Evolutionary conservation across 2,888 invertebrate species (phyloP), one percentile per base, ranked within the genome.

Genomic region (Zaprionus obscuricornis): DNA sequence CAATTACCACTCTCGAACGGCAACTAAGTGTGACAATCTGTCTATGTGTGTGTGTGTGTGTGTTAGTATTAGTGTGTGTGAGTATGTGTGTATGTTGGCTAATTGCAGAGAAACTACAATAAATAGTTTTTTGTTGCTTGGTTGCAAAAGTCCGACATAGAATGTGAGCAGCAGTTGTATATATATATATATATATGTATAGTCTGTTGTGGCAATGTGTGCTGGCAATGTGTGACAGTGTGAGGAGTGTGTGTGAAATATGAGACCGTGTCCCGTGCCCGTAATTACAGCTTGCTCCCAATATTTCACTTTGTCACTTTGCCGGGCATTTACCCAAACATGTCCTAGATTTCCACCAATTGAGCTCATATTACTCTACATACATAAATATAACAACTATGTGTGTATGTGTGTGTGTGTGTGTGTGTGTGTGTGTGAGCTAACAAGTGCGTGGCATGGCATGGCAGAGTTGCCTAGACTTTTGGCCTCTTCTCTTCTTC

Each of bases 1-100:
- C 92, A 93, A 92, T 90, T 90, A 90, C 88, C 88, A 89, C 89
- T 88, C 90, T 88, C 87, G 89, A 88, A 84, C 82, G 77, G 70
- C 82, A 83, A 66, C 82, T 83, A 87, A 83, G 50, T 68, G 76
- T 62, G 52, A 56, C 50, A 67, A 27, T 46, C 26, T 68, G 55
- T 51, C 6, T 33, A 34, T 42, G 17, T 42, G 4, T 29, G 13
- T 31, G 42, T 22, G 10, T 10, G 33, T 22, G 16, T 45, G 43
- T 26, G 40, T 59, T 27, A 13, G 6, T 14, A 16, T 33, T 3
- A 6, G 40, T 45, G 29, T 62, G 42, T 56, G 45, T 52, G 7
- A 42, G 29, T 17, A 27, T 42, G 22, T 33, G 27, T 34, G 14
- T 20, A 26, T 18, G 22, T n/a, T 49, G 43, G 74, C 86, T 79